Percentiles rank a stretch among this genome's conserved stretches.
Evolutionary conservation across 2,888 invertebrate species (phyloP).

Genomic region (Vandiemenella viatica): DNA sequence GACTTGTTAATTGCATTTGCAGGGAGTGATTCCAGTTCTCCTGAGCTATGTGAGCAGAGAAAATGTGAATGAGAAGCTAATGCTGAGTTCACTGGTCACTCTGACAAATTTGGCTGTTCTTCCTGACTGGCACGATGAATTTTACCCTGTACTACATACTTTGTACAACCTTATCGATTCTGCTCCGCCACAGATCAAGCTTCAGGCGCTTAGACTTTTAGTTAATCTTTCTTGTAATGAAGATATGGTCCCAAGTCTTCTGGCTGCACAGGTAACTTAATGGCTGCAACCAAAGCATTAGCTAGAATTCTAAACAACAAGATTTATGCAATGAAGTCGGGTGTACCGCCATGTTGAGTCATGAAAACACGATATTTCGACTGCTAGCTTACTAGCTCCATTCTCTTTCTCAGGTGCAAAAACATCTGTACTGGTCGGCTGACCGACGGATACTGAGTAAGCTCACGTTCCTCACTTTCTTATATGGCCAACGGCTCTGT

Average conservation of each 20-base stretch:
- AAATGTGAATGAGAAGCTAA: slow-evolving; percentile 27
- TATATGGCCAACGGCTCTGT: no score
- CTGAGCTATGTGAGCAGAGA: slow-evolving; percentile 27
- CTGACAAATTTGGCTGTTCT: slow-evolving; percentile 36
- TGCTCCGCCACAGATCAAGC: slow-evolving; percentile 27
- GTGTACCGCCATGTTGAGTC: no score
- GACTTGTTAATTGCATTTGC: no score
- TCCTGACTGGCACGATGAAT: slow-evolving; percentile 33
- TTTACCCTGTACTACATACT: slow-evolving; percentile 30
- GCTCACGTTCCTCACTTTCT: background rate
- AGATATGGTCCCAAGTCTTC: slow-evolving; percentile 38
- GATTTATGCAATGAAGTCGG: no score
- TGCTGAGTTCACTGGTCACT: slow-evolving; percentile 34
- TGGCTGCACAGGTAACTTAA: slow-evolving; percentile 41
- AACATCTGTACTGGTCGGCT: no score
- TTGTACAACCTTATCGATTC: slow-evolving; percentile 32
- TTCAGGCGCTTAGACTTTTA: slow-evolving; percentile 38
- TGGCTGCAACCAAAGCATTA: no score
- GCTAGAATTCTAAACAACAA: no score
- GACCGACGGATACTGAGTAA: no score
- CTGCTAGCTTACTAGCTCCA: no score
- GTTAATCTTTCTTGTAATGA: slow-evolving; percentile 42
- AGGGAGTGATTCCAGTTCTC: slow-evolving; percentile 33
- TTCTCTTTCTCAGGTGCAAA: no score
- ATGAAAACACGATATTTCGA: no score